Percentiles rank a stretch among this genome's conserved stretches.
Conservation (phyloP, 1,140 invertebrate genomes). For the Trichomalopsis sarcophagae region DNA sequence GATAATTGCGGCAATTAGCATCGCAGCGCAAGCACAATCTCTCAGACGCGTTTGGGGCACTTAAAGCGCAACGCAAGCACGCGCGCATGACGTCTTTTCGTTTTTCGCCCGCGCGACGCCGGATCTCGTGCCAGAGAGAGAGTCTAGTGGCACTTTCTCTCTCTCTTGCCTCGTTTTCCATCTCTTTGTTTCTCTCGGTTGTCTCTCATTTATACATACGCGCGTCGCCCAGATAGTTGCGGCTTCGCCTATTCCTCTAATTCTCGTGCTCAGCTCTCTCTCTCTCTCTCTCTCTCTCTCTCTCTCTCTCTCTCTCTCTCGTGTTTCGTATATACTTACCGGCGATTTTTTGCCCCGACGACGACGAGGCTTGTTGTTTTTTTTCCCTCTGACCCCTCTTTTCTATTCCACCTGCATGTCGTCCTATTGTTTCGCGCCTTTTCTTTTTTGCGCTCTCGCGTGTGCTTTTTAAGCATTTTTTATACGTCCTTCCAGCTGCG, state of each 20-base stretch:
- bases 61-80: constrained; percentile 10
- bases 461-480: constrained; percentile 15
- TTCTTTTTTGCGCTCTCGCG: background rate
- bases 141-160: constrained; percentile 25
- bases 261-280: background rate
- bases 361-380: background rate
- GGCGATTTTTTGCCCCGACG: background rate
- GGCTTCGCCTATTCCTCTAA: background rate
- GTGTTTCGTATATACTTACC: background rate
- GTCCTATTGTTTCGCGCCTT: background rate
- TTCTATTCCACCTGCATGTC: too few relatives aligned
- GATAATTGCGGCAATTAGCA: constrained; percentile 53
- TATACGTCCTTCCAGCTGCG: background rate
- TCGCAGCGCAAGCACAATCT: constrained; percentile 40
- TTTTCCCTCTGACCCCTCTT: background rate
- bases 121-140: background rate
- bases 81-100: constrained; percentile 35
- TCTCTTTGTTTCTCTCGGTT: constrained; percentile 9
- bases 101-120: background rate
- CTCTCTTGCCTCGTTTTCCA: background rate
- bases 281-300: background rate
- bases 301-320: background rate
- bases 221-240: background rate
- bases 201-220: background rate
- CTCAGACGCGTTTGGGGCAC: constrained; percentile 44